phyloP scores from a whole-genome alignment of 2,113 vertebrate genomes.

The Seriola dumerili region DNA sequence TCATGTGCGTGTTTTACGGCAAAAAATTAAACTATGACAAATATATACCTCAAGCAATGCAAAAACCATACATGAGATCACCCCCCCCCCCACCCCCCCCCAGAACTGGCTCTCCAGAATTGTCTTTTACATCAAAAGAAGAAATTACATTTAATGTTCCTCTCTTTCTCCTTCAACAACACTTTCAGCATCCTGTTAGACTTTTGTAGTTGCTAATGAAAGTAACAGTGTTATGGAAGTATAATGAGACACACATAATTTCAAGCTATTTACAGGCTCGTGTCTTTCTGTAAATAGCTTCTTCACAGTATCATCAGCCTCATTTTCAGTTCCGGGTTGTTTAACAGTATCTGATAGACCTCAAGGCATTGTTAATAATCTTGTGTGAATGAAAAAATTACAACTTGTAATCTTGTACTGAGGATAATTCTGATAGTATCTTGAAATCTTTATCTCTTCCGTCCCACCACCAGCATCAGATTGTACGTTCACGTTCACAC shows the following conservation, averaged over 20 bases:
- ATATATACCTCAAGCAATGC: conserved; percentile 43
- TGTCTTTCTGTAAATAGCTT: conserved; percentile 45
- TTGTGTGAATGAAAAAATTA: conserved; percentile 33
- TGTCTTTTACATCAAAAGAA: conserved; percentile 43
- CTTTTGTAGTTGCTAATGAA: conserved; percentile 45
- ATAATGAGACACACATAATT: conserved; percentile 47
- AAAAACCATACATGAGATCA: background rate
- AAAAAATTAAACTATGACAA: conserved; percentile 72
- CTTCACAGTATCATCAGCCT: conserved; percentile 29
- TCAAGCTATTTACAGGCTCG: conserved; percentile 47
- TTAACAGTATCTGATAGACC: conserved; percentile 63
- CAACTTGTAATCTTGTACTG: conserved; percentile 47
- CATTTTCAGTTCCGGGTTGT: conserved; percentile 44
- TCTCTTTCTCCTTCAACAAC: conserved; percentile 17
- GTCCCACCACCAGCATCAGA: background rate
- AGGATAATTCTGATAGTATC: conserved; percentile 54
- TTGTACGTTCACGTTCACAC: background rate
- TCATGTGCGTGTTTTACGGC: conserved; percentile 49
- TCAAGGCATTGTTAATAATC: conserved; percentile 55
- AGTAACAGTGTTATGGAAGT: conserved; percentile 30
- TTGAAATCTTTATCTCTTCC: conserved; percentile 8
- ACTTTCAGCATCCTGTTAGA: conserved; percentile 42
- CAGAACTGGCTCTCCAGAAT: conserved; percentile 24
- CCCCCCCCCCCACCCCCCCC: too few relatives aligned
- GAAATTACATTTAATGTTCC: conserved; percentile 9